Evolutionary conservation across 2,888 invertebrate species (phyloP), one percentile per base, ranked within the genome.

Genomic region (Sepiola atlantica): DNA sequence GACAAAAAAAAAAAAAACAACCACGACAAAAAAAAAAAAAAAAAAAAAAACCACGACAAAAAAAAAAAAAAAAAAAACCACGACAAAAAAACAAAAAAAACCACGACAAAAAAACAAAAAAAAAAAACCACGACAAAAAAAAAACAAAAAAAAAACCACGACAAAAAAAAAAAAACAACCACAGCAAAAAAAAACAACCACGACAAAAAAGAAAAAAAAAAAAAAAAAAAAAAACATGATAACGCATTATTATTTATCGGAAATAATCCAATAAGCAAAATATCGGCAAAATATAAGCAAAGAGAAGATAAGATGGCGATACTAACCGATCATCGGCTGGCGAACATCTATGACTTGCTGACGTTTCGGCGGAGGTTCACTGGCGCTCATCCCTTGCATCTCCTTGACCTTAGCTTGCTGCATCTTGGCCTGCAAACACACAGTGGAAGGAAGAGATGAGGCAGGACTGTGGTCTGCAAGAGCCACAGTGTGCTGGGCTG

Each of bases 311-410:
- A n/a, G 16, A 45, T 45, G 24, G 28, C 21, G 4, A 92, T 55
- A 92, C 92, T n/a, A 92, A 92, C 92, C 92, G 18, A 92, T 45
- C 92, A 92, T 55, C 18, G 92, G 92, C 55, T 92, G 92, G 45
- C 92, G 92, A n/a, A 92, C 92, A 92, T 92, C 92, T 55, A 92
- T 92, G n/a, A 92, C 92, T 92, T 92, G 92, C n/a, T 92, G 92
- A 92, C 92, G 92, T 92, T 92, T 92, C 32, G 92, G 54, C 28
- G 92, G 92, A n/a, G 92, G 92, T 92, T 92, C 92, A 92, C 55
- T 92, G 54, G 54, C 92, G 32, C n/a, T 32, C 92, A 92, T 92
- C 16, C 18, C 92, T 92, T 92, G 92, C 92, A 92, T 92, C 35
- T 92, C 92, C 92, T 92, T 92, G 92, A 24, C 45, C 55, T 92